Evolutionary conservation across 23 tunicate species (phyloP), one percentile per base, ranked within the genome.

Genomic region (Corella eumyota): DNA sequence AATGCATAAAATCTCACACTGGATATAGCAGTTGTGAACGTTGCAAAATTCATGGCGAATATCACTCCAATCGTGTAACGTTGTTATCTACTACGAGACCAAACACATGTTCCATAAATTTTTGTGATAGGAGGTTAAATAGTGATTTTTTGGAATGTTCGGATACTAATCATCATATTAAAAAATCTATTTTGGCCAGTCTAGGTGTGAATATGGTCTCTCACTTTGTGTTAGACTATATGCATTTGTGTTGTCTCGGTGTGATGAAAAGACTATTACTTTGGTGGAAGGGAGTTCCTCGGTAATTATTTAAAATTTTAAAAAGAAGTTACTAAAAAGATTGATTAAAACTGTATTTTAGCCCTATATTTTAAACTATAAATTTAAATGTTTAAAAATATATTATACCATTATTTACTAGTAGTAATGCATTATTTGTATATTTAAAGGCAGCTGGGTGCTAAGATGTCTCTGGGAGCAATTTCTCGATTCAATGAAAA

Each of bases 211-310:
- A 48, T 27, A 75, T 75, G 82, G 60, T 75, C 1, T 33, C 50
- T 22, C 36, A 45, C 19, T 75, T 75, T 58, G 44, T 67, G 4
- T 47, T 66, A 22, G 73, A 75, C 34, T 75, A 75, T 30, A 75
- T 75, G 82, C 82, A 75, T 35, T 23, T 75, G 36, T n/a, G 50
- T 2, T 75, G 82, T 35, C 60, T 75, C 26, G 82, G 82, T 4
- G 82, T 58, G 25, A 75, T 47, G 67, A 75, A 66, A 32, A 55
- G 67, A 9, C 28, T 75, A 5, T 34, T 75, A 33, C 22, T 33
- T 6, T 66, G 73, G 72, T 75, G 82, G 82, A 66, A 66, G 46
- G 73, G 73, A 4, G 82, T 75, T 3, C 54, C 34, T 29, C 30
- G 72, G 72, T 67, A 53, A 52, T 46, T 25, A 62, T 62, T n/a